Base-by-base conservation (phyloP, 2,113 vertebrate species). In the Ia io region DNA sequence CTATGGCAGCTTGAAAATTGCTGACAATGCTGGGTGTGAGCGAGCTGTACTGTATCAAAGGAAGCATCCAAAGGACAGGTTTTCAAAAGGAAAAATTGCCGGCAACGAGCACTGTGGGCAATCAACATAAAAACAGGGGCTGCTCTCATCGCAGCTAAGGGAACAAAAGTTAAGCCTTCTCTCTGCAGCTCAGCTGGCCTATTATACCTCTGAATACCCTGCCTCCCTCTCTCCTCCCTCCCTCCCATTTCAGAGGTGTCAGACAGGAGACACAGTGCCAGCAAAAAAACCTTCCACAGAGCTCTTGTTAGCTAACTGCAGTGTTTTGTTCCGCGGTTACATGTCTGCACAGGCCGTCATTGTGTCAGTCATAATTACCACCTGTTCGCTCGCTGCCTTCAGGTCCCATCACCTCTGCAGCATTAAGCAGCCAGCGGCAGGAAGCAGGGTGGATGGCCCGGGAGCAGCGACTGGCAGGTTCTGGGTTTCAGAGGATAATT, bases 331-430 rank as follows among this genome's bases (percentile, higher is more conserved):
- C 97, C 42, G 37, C 0, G 1, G 97, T 94, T 97, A 88, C 98
- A 88, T 96, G 98, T 97, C 98, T 98, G 98, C 97, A 94, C 98
- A 96, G 98, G 98, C 98, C 96, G 73, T 98, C 98, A 97, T 80
- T 86, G 97, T 98, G 98, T 98, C 98, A 98, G 97, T 98, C 98
- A 98, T 98, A 98, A 98, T 98, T 98, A 98, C 98, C 98, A 98
- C 98, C 98, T 98, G 98, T 98, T 98, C 97, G 90, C 95, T 92
- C 40, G 90, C 96, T 98, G 96, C 98, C 98, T 98, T 98, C 98
- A 97, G 98, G 97, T 98, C 97, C 97, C 97, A 98, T 98, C 98
- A 98, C 98, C 98, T 98, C 93, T 73, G 96, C 92, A 85, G 97
- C 91, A 97, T 97, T 98, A 98, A 98, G 98, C 98, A 98, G 98